Evolutionary conservation across 2,888 invertebrate species (phyloP), one percentile per base, ranked within the genome.

Genomic region (Sphinx pinastri): DNA sequence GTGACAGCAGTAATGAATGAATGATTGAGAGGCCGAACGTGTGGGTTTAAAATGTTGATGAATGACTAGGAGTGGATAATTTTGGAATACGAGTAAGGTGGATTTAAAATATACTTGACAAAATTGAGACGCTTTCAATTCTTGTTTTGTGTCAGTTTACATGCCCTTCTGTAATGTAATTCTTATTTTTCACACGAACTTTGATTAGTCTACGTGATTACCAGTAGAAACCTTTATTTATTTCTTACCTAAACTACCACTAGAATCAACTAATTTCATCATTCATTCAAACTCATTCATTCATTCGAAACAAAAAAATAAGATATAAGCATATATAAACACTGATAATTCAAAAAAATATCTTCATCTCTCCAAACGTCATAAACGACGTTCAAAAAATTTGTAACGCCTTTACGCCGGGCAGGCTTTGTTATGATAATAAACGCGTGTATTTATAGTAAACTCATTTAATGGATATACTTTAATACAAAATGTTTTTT

Each of bases 1-100:
- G 60, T 63, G 63, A 63, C 63, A 63, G 47, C 11, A 11, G 47
- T 60, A 47, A 47, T 47, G 47, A 45, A 60, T 60, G 60, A 60
- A 60, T 60, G 60, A 60, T 49, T 19, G 49, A 63, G 47, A 47
- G 60, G 47, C 16, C 60, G 47, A 16, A 60, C 14, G 6, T 60
- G 47, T 49, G 49, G 49, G 8, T 47, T 63, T 49, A 45, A 12
- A 60, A 49, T 49, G 16, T 63, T 25, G 63, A 49, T 63, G 19
- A 45, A 12, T 60, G 47, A 13, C 12, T 47, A 19, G 25, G 5
- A 19, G 19, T 55, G 55, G 19, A 55, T 55, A 55, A 19, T 55
- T 55, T 52, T n/a, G 2, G 14, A n/a, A n/a, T n/a, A 52, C 13
- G 4, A 7, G 7, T 52, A 52, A 14, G 38, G 14, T 52, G 14